Conservation (phyloP, 2,888 invertebrate genomes). For the Eulithis testata region DNA sequence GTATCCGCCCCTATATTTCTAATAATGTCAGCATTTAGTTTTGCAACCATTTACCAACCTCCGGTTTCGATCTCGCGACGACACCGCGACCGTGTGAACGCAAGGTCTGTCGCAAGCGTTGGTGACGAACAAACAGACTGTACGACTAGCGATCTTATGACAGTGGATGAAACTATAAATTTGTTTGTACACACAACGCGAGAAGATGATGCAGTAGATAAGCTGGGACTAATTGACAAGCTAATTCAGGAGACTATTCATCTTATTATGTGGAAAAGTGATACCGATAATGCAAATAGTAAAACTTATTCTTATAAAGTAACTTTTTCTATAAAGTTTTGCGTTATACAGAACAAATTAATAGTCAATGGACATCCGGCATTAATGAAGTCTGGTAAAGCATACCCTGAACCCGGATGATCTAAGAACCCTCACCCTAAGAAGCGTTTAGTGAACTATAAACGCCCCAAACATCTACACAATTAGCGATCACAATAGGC, state of each 20-base stretch:
- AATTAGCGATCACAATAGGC: no score
- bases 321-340: no score
- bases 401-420: no score
- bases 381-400: no score
- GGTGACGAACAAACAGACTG: constrained; percentile 39
- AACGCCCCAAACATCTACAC: no score
- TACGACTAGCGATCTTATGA: constrained; percentile 31
- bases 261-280: constrained; percentile 6
- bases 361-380: no score
- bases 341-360: no score
- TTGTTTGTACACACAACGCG: constrained; percentile 28
- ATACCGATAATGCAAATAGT: constrained; percentile 6
- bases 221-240: constrained; percentile 23
- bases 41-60: constrained; percentile 68
- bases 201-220: constrained; percentile 7
- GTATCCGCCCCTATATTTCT: constrained; percentile 12
- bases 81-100: constrained; percentile 68
- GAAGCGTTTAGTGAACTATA: no score
- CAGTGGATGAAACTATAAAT: constrained; percentile 37
- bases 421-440: no score
- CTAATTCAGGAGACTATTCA: constrained; percentile 13
- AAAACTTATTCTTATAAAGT: background rate
- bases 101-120: constrained; percentile 63
- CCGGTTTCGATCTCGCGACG: constrained; percentile 63
- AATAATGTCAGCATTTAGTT: constrained; percentile 45